phyloP scores from a whole-genome alignment of 23 tunicate genomes.

The Styela clava region DNA sequence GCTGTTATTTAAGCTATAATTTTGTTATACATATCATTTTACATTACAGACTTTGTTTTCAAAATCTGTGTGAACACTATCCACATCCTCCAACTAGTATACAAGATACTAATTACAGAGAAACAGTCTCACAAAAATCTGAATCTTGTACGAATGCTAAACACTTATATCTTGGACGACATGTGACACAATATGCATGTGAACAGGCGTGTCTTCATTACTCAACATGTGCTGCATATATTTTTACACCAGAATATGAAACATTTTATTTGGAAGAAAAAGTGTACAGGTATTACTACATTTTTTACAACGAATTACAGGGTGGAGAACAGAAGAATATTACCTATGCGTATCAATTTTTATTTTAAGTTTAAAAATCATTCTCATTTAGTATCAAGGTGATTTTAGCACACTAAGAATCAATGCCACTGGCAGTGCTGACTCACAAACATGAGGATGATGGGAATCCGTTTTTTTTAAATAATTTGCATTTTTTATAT shows the following conservation, averaged over 20 bases:
- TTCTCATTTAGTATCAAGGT: too few species aligned
- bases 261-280: not conserved
- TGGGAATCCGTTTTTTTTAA: too few species aligned
- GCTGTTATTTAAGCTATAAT: too few species aligned
- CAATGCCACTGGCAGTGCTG: too few species aligned
- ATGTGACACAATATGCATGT: slow-evolving; percentile 4
- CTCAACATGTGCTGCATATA: not conserved
- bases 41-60: slow-evolving; percentile 12
- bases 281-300: not conserved
- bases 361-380: too few species aligned
- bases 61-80: not conserved
- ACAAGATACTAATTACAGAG: not conserved
- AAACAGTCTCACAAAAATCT: not conserved
- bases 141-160: not conserved
- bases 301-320: too few species aligned
- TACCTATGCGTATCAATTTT: too few species aligned
- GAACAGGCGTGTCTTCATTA: not conserved
- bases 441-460: too few species aligned
- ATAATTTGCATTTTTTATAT: too few species aligned
- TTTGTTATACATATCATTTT: too few species aligned
- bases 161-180: slow-evolving; percentile 11
- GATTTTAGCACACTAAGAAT: too few species aligned
- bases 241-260: slow-evolving; percentile 1
- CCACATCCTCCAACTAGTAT: slow-evolving; percentile 22
- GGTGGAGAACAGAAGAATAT: too few species aligned